Evolutionary conservation across 1,140 invertebrate genomes (phyloP).

Genomic region (Microplitis mediator): DNA sequence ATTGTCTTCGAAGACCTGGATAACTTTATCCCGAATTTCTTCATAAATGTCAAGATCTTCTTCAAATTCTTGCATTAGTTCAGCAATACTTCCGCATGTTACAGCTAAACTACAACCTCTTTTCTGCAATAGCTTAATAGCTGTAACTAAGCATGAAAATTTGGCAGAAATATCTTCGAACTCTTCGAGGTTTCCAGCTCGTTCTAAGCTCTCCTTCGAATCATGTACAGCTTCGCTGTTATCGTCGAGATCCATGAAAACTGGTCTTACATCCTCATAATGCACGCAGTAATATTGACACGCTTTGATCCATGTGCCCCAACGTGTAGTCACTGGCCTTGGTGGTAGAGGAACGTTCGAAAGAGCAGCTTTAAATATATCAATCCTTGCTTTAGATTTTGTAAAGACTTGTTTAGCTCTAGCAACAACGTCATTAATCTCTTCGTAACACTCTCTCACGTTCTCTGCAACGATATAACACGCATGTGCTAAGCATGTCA

Average conservation of each 20-base stretch:
- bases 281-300: not conserved
- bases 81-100: not conserved
- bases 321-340: too few species aligned
- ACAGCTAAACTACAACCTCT: not conserved
- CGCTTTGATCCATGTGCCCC: not conserved
- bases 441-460: not conserved
- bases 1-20: not conserved
- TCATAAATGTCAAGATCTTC: not conserved
- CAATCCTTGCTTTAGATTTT: not conserved
- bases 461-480: not conserved
- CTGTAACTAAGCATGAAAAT: not conserved
- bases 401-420: not conserved
- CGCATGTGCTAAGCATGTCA: not conserved
- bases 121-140: not conserved
- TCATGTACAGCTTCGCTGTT: not conserved
- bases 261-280: not conserved
- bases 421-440: not conserved
- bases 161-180: not conserved
- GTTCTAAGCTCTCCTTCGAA: not conserved
- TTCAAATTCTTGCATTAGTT: not conserved
- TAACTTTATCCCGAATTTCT: not conserved
- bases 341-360: too few species aligned
- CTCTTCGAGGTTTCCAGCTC: not conserved
- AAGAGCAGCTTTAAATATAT: not conserved
- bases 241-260: not conserved